Evolutionary conservation across 2,888 invertebrate species (phyloP).

Genomic region (Xanthostigma xanthostigma): DNA sequence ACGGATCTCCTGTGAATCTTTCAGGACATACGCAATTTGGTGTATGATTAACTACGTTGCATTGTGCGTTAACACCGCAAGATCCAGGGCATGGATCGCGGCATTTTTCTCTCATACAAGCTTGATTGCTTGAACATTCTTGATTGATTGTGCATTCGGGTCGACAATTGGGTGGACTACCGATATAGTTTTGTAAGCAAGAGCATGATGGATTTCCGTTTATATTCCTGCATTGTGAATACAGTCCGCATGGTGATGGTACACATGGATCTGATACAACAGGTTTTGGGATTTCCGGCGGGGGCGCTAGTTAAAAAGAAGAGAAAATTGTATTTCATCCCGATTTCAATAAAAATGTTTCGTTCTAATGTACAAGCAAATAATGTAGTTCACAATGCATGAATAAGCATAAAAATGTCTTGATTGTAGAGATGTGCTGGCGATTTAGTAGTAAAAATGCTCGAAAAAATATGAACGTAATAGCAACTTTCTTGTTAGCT

Average conservation of each 20-base stretch:
- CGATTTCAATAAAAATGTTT: neutral
- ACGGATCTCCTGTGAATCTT: conserved; percentile 41
- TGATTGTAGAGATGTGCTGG: too few species aligned
- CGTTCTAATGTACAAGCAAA: too few species aligned
- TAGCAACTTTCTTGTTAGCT: too few species aligned
- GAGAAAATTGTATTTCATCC: conserved; percentile 2
- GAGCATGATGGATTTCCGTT: conserved; percentile 57
- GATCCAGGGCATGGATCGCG: conserved; percentile 63
- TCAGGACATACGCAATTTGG: conserved; percentile 53
- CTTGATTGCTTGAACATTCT: conserved; percentile 55
- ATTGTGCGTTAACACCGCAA: conserved; percentile 58
- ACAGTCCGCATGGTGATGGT: conserved; percentile 29
- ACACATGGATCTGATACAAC: conserved; percentile 24
- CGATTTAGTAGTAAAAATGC: too few species aligned
- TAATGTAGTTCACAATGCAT: too few species aligned
- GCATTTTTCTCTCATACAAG: conserved; percentile 65
- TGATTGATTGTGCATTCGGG: conserved; percentile 54
- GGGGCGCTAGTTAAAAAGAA: conserved; percentile 16
- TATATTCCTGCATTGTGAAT: conserved; percentile 44
- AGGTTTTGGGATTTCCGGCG: conserved; percentile 17
- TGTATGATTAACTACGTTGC: conserved; percentile 59
- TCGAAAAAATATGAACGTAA: too few species aligned
- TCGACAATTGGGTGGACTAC: conserved; percentile 51
- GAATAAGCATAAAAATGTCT: too few species aligned
- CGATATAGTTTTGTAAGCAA: conserved; percentile 49